Base-by-base conservation (phyloP, 2,113 vertebrate species). In the Miniopterus natalensis region DNA sequence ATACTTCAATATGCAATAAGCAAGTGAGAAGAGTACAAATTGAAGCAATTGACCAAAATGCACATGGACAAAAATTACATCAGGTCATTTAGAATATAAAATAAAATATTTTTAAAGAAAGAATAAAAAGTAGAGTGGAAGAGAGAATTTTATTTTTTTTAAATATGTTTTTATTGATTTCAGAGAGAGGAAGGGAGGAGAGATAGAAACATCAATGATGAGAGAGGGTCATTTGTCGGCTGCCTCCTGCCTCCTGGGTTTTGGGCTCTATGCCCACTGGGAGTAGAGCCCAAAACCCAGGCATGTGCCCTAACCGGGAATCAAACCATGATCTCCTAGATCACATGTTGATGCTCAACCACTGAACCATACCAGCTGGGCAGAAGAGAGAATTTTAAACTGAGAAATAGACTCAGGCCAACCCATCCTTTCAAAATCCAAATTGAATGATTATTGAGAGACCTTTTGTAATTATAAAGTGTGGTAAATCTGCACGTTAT, bases 1-100 rank as follows among this genome's bases (percentile, higher is more conserved):
- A 95, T 79, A 84, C 25, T 96, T 92, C 47, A 45, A 40, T 45
- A 86, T 42, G 3, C 3, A 97, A 59, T 36, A 29, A 97, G 81
- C 79, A 92, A 0, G 9, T n/a, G 92, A 36, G 6, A 10, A 42
- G 65, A 84, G 3, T 84, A n/a, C 8, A 90, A 47, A 80, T 61
- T 65, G 68, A 90, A 40, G 29, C 8, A 9, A 84, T 31, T 31
- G 6, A 61, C 78, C 21, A 77, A 70, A 85, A 79, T 83, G 4
- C 78, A 66, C 11, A 17, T 73, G 17, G 45, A 27, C 20, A 88
- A 74, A 95, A 78, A 81, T 94, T 51, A 70, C 5, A 71, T n/a
- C n/a, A 59, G 49, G 8, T 66, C 31, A 70, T n/a, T 88, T 85
- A 84, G 8, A 94, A 94, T 92, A 77, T 71, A 87, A 79, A 94